A percentile compares a stretch with the other conserved stretches of the same genome.
Conservation (phyloP, 1,140 invertebrate genomes). For the Bilobella aurantiaca region DNA sequence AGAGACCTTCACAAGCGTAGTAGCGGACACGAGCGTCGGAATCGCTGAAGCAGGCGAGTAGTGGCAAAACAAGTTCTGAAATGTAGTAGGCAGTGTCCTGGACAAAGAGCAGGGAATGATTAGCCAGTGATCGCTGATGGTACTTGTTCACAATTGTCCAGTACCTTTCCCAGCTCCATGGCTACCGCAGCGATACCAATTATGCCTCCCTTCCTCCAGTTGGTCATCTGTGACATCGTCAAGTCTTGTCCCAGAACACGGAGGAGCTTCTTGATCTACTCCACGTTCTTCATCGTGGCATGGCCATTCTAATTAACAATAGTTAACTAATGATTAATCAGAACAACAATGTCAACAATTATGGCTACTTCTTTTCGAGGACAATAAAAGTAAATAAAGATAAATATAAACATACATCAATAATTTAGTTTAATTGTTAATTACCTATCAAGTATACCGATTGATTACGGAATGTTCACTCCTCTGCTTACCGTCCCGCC, state of each 20-base stretch:
- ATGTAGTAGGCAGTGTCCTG: conserved; percentile 70
- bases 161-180: conserved; percentile 90
- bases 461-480: too few relatives aligned
- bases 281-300: conserved; percentile 63
- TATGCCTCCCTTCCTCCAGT: conserved; percentile 88
- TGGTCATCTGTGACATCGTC: too few relatives aligned
- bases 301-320: conserved; percentile 95
- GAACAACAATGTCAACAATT: too few relatives aligned
- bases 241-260: conserved; percentile 84
- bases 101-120: conserved; percentile 34
- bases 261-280: conserved; percentile 73
- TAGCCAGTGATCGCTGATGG: too few relatives aligned
- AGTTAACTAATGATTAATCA: too few relatives aligned
- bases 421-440: too few relatives aligned
- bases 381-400: too few relatives aligned
- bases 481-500: too few relatives aligned
- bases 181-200: conserved; percentile 87
- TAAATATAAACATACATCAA: too few relatives aligned
- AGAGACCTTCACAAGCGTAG: conserved; percentile 93
- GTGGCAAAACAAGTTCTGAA: conserved; percentile 76
- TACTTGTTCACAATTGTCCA: too few relatives aligned
- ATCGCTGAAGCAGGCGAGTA: conserved; percentile 84
- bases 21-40: conserved; percentile 84
- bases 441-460: too few relatives aligned
- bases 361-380: too few relatives aligned